Conservation (phyloP, 2,113 vertebrate species). For the pig (Sus scrofa) region T2T-Sscrofa CM000827.6:96841501-96842000, state of each 20-base stretch:
- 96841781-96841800: slow-evolving; percentile 63
- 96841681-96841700: slow-evolving; percentile 56
- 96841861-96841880: slow-evolving; percentile 38
- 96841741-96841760: slow-evolving; percentile 61
- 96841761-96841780: slow-evolving; percentile 55
- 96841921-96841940: neutral
- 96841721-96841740: slow-evolving; percentile 54
- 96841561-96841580: slow-evolving; percentile 56
- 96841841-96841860: slow-evolving; percentile 42
- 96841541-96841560: slow-evolving; percentile 1
- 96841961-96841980: slow-evolving; percentile 23
- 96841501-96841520: neutral
- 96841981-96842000: neutral
- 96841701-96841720: neutral
- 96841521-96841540: neutral
- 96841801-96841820: slow-evolving; percentile 29
- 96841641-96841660: slow-evolving; percentile 63
- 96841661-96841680: slow-evolving; percentile 67
- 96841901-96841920: slow-evolving; percentile 4
- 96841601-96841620: slow-evolving; percentile 31
- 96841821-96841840: slow-evolving; percentile 10
- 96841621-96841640: slow-evolving; percentile 51
- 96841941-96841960: slow-evolving; percentile 57
- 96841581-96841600: neutral
- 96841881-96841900: slow-evolving; percentile 37